These are phyloP conservation scores for Uria aalge DNA, from an alignment of 2,113 vertebrate species.

Conservation along the genomic window DNA sequence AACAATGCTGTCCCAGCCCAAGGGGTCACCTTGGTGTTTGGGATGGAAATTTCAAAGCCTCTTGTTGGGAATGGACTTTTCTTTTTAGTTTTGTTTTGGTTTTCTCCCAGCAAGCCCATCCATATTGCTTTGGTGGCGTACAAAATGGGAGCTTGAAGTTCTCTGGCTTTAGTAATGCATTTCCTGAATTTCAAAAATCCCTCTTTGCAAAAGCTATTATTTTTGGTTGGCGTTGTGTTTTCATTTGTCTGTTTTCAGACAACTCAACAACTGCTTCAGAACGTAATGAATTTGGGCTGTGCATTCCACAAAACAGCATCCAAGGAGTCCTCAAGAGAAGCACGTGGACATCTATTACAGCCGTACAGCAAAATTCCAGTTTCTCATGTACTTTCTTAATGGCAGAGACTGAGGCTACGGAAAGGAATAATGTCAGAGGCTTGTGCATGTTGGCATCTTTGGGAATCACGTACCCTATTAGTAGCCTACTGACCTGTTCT, in stretches of 20 bases:
- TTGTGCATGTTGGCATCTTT: background rate
- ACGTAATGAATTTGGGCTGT: background rate
- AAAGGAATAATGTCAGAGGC: background rate
- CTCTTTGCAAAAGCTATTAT: background rate
- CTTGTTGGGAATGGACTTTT: background rate
- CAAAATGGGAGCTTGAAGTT: background rate
- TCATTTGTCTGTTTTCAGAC: conserved; percentile 21
- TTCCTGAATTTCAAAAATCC: conserved; percentile 2
- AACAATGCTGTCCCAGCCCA: background rate
- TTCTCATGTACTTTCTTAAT: background rate
- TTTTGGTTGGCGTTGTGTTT: conserved; percentile 27
- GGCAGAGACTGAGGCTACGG: background rate
- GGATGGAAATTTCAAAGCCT: background rate
- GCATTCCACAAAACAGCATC: background rate
- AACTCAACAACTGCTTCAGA: background rate
- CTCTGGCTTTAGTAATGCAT: background rate
- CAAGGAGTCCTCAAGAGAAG: background rate
- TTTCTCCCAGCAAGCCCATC: background rate
- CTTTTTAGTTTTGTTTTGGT: background rate
- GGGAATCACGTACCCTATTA: background rate
- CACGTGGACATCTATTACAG: background rate
- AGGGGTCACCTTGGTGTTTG: background rate
- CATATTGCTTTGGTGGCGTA: background rate
- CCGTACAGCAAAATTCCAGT: background rate
- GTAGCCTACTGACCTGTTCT: background rate